phyloP scores from a whole-genome alignment of 2,113 vertebrate genomes.

The Bombycilla garrulus region DNA sequence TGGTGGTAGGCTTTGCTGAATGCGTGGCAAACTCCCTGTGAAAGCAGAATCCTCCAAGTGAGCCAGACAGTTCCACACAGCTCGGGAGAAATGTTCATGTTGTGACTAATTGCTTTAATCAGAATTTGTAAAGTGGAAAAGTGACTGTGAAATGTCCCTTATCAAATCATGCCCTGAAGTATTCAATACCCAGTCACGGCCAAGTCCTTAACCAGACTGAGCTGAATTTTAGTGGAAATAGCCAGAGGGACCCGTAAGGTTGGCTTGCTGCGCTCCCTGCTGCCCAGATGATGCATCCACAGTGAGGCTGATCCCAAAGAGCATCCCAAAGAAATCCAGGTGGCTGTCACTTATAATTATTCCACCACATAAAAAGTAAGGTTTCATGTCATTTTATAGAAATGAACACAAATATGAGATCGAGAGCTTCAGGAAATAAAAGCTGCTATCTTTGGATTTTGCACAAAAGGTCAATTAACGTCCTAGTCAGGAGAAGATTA shows the following conservation, averaged over 20 bases:
- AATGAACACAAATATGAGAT: neutral
- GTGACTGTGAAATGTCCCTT: neutral
- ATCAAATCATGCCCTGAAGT: neutral
- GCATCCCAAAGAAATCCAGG: neutral
- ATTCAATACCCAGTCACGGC: neutral
- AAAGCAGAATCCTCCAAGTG: conserved; percentile 12
- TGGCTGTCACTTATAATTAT: neutral
- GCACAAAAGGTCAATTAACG: neutral
- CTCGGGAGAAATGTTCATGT: neutral
- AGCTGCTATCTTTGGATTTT: neutral
- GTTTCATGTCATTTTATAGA: neutral
- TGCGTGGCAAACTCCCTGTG: conserved; percentile 70
- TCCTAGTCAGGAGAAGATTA: neutral
- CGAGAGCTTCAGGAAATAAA: neutral
- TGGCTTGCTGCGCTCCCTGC: conserved; percentile 51
- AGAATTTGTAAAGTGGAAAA: neutral
- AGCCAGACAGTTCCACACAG: neutral
- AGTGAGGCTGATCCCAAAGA: neutral
- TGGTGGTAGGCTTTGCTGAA: conserved; percentile 78
- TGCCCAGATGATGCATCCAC: neutral
- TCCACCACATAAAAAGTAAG: neutral
- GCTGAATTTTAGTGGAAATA: neutral
- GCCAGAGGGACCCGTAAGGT: neutral
- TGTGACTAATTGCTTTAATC: neutral
- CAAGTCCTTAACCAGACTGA: neutral